Percentiles rank a stretch among this genome's conserved stretches.
These are phyloP conservation scores for Hirundichthys speculiger DNA, from an alignment of 2,113 vertebrate species.

Conservation along the genomic window DNA sequence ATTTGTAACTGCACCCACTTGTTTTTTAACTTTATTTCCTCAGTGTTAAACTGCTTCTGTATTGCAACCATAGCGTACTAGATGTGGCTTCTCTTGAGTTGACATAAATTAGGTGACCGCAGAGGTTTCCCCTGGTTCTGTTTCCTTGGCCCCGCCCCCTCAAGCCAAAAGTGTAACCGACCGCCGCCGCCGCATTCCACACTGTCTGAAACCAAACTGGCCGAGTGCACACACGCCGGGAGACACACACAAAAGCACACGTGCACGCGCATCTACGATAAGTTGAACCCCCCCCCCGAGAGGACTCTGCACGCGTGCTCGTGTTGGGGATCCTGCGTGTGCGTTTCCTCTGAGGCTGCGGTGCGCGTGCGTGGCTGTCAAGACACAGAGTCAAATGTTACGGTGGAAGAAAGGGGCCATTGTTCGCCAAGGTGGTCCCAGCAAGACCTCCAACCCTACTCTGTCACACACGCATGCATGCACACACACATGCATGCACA, in stretches of 20 bases:
- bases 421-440: slow-evolving; percentile 84
- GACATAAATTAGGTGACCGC: too few species aligned
- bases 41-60: too few species aligned
- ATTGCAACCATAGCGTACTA: too few species aligned
- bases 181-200: slow-evolving; percentile 57
- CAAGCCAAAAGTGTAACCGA: slow-evolving; percentile 37
- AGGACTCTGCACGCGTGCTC: slow-evolving; percentile 43
- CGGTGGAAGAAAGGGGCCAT: slow-evolving; percentile 77
- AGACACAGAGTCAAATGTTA: slow-evolving; percentile 63
- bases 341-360: slow-evolving; percentile 10
- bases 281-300: slow-evolving; percentile 54
- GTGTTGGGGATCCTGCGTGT: slow-evolving; percentile 23
- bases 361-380: neutral
- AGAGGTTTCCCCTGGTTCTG: too few species aligned
- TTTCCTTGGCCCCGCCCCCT: slow-evolving; percentile 27
- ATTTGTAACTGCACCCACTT: too few species aligned
- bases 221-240: slow-evolving; percentile 35
- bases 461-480: slow-evolving; percentile 19
- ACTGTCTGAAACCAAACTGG: slow-evolving; percentile 69
- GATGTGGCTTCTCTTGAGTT: too few species aligned
- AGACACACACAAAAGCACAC: slow-evolving; percentile 33
- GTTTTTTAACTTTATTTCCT: too few species aligned
- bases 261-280: slow-evolving; percentile 37
- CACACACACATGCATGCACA: slow-evolving; percentile 1
- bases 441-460: slow-evolving; percentile 51